Base-by-base conservation (phyloP, 2,888 invertebrate genomes). In the Agrochola litura region DNA sequence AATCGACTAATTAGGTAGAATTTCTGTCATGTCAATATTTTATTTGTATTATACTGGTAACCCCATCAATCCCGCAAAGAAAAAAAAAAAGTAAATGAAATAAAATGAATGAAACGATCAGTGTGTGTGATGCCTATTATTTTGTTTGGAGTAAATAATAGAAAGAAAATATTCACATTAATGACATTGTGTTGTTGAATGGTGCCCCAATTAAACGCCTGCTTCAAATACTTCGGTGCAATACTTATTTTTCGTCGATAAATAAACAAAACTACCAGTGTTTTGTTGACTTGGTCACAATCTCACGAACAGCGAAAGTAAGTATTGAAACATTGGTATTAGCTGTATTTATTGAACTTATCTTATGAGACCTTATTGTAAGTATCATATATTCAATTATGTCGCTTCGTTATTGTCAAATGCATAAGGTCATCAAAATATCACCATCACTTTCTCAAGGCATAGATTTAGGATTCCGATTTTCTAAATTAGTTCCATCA, bases 261-360 rank as follows among this genome's bases (percentile, higher is more conserved):
- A 46, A 69, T 56, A 76, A 76, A 81, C 68, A 77, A 78, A 76
- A 71, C 56, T 71, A 70, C 25, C 43, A 74, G 64, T 86, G 85
- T 85, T 83, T 86, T 85, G 84, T 86, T 84, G 78, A 78, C 72
- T 76, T 73, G 58, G n/a, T 52, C 66, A 68, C 64, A 58, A 70
- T 66, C 49, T 58, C 49, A 58, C 22, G 49, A 77, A 14, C 71
- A 82, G 16, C 46, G 64, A 66, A 73, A 41, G 78, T 79, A 79
- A 66, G 80, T 79, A 79, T 41, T 70, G 0, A 37, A 67, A 9
- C 14, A 72, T n/a, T 49, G 14, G 1, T 71, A 63, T 8, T 81
- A 46, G 1, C 12, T 61, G n/a, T 69, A 54, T 49, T 22, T 61
- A 58, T 2, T 54, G 6, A 41, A 69, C 25, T 22, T 30, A 0